Base-by-base conservation (phyloP, 2,888 invertebrate genomes). In the Acanthosepion lycidas region DNA sequence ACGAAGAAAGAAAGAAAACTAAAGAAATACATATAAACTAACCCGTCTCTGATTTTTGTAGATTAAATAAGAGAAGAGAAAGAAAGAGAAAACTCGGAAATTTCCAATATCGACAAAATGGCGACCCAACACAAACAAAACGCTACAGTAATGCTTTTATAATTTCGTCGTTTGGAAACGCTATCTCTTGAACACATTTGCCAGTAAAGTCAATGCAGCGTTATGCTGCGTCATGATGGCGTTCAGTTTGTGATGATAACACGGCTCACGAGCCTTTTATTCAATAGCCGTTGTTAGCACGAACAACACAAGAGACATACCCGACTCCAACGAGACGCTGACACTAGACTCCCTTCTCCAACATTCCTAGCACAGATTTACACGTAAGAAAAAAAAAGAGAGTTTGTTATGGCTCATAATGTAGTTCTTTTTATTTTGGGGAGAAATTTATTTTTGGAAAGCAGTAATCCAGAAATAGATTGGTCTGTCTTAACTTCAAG, bases 161-260 rank as follows among this genome's bases (percentile, higher is more conserved):
- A 12, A 33, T n/a, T 1, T 78, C 18, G 12, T n/a, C n/a, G n/a
- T n/a, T 78, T 78, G 78, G 92, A 92, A 55, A 49, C 55, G 53
- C 92, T 92, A 55, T 51, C 92, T 92, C 33, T 26, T 20, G 55
- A 91, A 33, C 91, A 94, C 94, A 94, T 55, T 55, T 91, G 91
- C 92, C 94, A 51, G 59, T n/a, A 92, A 55, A 55, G 15, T 33
- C 28, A 48, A 33, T 91, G 92, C 53, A 42, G 55, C n/a, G 94
- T 33, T 51, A 55, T 92, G n/a, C 94, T 53, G 94, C 42, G 59
- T 49, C 49, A 51, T 94, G 51, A 92, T 28, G 53, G 49, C 26
- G 78, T 48, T 78, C 28, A 78, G 91, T 53, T 55, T 42, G 94
- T 91, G n/a, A 23, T n/a, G 78, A 78, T 78, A 78, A 78, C 78